phyloP scores from a whole-genome alignment of 2,888 invertebrate genomes.

The Euplagia quadripunctaria region DNA sequence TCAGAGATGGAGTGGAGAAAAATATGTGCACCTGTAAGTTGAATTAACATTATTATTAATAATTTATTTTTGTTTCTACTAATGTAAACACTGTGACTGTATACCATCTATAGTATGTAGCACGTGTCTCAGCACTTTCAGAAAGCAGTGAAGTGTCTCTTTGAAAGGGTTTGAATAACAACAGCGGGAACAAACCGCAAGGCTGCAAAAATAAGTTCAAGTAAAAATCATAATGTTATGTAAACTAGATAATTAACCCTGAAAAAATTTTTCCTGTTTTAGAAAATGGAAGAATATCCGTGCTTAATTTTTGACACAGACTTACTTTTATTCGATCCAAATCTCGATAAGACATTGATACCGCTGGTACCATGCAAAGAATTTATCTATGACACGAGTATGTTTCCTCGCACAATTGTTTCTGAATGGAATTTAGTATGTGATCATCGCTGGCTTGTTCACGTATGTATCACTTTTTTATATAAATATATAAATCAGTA shows the following conservation, averaged over 20 bases:
- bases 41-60: neutral
- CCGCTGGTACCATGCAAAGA: constrained; percentile 72
- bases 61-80: neutral
- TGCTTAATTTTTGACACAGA: constrained; percentile 81
- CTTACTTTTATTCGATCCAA: constrained; percentile 61
- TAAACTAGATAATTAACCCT: neutral
- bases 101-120: too few species aligned
- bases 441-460: constrained; percentile 84
- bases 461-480: constrained; percentile 65
- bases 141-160: too few species aligned
- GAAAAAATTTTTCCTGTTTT: constrained; percentile 22
- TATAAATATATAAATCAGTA: too few species aligned
- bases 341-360: constrained; percentile 64
- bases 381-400: constrained; percentile 86
- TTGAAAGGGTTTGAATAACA: too few species aligned
- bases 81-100: neutral
- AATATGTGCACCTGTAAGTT: constrained; percentile 74
- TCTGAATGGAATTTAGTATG: constrained; percentile 90
- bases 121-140: too few species aligned
- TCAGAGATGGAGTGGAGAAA: constrained; percentile 79
- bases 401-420: constrained; percentile 88
- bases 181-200: too few species aligned
- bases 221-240: too few species aligned
- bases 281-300: constrained; percentile 74
- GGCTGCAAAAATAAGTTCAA: too few species aligned